phyloP scores from a whole-genome alignment of 2,797 vertebrate genomes.

The Gallinago nigripennis region DNA sequence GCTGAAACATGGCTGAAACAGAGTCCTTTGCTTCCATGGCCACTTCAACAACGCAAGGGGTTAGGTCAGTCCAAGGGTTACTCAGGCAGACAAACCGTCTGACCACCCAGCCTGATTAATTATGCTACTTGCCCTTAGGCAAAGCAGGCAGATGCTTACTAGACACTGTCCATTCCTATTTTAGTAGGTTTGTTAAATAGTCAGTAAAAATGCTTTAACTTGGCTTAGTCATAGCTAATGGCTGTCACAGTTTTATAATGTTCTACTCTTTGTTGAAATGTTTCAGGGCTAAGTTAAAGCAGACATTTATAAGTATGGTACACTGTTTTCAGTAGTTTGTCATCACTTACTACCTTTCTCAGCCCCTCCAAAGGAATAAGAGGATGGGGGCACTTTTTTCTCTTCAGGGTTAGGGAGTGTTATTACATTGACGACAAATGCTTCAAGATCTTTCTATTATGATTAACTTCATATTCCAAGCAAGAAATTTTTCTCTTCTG shows the following conservation, averaged over 20 bases:
- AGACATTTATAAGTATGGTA: background rate
- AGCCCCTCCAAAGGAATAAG: background rate
- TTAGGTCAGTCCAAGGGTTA: background rate
- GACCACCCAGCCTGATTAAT: background rate
- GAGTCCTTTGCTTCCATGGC: background rate
- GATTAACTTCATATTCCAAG: background rate
- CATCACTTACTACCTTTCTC: background rate
- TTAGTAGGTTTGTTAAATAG: background rate
- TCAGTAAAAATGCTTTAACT: background rate
- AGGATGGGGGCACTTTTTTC: background rate
- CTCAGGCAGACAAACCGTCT: background rate
- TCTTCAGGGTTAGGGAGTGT: background rate
- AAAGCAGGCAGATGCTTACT: background rate
- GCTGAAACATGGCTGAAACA: background rate
- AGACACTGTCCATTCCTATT: background rate
- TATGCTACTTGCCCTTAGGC: background rate
- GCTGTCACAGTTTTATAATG: background rate
- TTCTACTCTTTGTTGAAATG: background rate
- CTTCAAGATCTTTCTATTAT: background rate
- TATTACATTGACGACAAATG: background rate
- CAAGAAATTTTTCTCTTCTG: background rate
- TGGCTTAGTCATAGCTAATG: background rate
- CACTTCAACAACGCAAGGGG: fast-evolving
- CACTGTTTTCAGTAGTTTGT: background rate
- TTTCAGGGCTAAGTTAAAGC: background rate